Evolutionary conservation across 2,888 invertebrate genomes (phyloP).

Genomic region (Tipula lateralis): DNA sequence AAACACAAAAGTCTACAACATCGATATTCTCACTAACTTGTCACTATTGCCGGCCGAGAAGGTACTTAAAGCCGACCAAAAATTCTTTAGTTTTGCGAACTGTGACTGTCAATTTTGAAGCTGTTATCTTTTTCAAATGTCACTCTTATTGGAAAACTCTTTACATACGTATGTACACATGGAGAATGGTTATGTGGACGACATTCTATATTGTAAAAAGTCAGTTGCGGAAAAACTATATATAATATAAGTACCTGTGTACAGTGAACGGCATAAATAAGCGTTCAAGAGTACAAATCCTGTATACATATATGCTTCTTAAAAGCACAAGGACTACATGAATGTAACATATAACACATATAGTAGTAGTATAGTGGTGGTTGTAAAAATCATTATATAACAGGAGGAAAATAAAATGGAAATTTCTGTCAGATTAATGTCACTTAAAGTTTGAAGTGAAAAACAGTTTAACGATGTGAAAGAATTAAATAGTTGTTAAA

Average conservation of each 20-base stretch:
- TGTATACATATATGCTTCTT: not conserved
- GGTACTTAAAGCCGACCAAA: no score
- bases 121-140: no score
- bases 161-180: no score
- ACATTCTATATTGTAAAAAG: not conserved
- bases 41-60: no score
- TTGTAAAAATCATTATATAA: not conserved
- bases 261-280: not conserved
- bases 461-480: conserved; percentile 5
- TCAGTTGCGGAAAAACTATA: not conserved
- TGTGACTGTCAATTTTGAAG: no score
- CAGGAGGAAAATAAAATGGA: not conserved
- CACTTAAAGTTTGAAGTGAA: conserved; percentile 19
- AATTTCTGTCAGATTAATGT: conserved; percentile 24
- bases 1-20: no score
- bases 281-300: not conserved
- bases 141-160: no score
- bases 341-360: not conserved
- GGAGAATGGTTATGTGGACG: not conserved
- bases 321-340: not conserved
- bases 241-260: not conserved
- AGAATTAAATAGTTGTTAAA: conserved; percentile 1
- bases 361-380: not conserved
- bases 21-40: no score
- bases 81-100: no score